Evolutionary conservation across 2,797 vertebrate species (phyloP).

Genomic region (Cynopterus sphinx): DNA sequence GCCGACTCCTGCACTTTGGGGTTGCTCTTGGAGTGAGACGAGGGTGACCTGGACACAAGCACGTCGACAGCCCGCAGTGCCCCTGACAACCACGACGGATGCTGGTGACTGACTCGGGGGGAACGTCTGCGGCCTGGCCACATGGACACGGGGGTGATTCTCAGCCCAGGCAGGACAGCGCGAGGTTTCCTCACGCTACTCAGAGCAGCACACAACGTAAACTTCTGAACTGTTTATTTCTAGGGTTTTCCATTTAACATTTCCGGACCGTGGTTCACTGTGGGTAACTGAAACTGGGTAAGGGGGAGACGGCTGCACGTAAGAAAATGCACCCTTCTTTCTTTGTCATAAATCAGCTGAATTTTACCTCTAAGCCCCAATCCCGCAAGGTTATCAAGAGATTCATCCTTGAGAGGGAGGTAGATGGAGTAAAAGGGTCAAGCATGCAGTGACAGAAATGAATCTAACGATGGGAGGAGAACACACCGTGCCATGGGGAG

Average conservation of each 20-base stretch:
- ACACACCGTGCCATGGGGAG: too few relatives aligned
- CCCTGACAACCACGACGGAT: not conserved
- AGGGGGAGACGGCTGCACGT: not conserved
- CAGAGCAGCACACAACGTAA: not conserved
- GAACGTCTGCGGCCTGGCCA: not conserved
- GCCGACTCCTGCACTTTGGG: not conserved
- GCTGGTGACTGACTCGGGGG: accelerated
- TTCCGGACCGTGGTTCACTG: not conserved
- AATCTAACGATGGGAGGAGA: too few relatives aligned
- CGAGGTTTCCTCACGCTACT: not conserved
- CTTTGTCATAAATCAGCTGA: not conserved
- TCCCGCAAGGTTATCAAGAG: not conserved
- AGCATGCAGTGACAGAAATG: too few relatives aligned
- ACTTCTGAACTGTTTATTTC: not conserved
- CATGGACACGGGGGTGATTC: not conserved
- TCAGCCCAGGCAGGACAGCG: too few relatives aligned
- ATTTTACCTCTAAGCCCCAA: not conserved
- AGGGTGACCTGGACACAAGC: not conserved
- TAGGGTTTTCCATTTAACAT: not conserved
- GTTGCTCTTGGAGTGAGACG: not conserved
- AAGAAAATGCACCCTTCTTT: not conserved
- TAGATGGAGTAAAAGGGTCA: too few relatives aligned
- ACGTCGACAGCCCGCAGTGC: not conserved
- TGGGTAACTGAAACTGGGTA: not conserved
- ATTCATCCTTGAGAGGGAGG: not conserved